Base-by-base conservation (phyloP, 2,888 invertebrate genomes). In the Acanthosepion esculentum region DNA sequence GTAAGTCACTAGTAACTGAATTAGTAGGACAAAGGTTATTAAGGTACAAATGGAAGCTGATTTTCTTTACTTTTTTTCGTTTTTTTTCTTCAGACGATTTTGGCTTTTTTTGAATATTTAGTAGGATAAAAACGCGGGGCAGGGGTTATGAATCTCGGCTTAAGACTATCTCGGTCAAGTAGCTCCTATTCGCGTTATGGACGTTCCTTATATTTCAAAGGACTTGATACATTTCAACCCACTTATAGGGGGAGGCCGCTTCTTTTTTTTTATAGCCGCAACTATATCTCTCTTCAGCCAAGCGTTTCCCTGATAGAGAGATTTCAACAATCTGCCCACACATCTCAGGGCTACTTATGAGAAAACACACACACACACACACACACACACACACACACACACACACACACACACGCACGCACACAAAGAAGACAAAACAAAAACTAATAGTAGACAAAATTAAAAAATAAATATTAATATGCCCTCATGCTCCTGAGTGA, bases 151-250 rank as follows among this genome's bases (percentile, higher is more conserved):
- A 23, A 5, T 33, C n/a, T 78, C n/a, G n/a, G 78, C 78, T 18
- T n/a, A 15, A 78, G n/a, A 78, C 78, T 78, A 78, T 78, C 78
- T 78, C 78, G 78, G 78, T 78, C 78, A 78, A 78, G 78, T 78
- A 78, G 78, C n/a, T 15, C n/a, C 33, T 15, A n/a, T n/a, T 5
- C 10, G 78, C n/a, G n/a, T 23, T n/a, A 78, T 78, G 78, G 78
- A 78, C 78, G n/a, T 78, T 78, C 33, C 78, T 78, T 78, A 33
- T 78, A 78, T 78, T n/a, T 78, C 78, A 78, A 78, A 78, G n/a
- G 78, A 78, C n/a, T 78, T 33, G 10, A n/a, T 78, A 78, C 78
- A 33, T 78, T 78, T 33, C n/a, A 78, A 78, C 33, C 78, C 78
- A 78, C 78, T 78, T 78, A 78, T 78, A 41, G n/a, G 78, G 78